Evolutionary conservation across 2,113 vertebrate genomes (phyloP), one percentile per base, ranked within the genome.

Genomic region (Equus przewalskii): DNA sequence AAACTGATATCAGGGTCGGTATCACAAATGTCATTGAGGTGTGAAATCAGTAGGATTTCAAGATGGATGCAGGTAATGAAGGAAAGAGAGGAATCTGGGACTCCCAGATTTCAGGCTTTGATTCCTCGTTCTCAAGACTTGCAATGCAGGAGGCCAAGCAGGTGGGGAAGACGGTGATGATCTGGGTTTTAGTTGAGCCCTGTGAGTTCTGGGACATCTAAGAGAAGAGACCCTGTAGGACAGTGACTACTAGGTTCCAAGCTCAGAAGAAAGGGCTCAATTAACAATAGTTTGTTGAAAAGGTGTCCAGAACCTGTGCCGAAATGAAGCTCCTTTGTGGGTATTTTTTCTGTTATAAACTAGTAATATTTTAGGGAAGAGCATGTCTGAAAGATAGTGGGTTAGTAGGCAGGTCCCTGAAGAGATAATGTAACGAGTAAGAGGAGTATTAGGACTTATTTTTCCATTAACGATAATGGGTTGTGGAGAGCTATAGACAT

Each of bases 391-490:
- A 94, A 92, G 49, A 84, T 46, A 46, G 15, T 1, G 2, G 90
- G 58, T 80, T 64, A 65, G 56, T 56, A 62, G 54, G 70, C 65
- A 91, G 41, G 44, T 46, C 84, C 46, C 84, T 65, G 88, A 84
- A 87, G 91, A 97, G 83, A 87, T 90, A 76, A 88, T 88, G n/a
- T 46, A 65, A 83, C 54, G 58, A 81, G 80, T 58, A 65, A 92
- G 41, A 91, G 60, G 30, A 60, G 81, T 58, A n/a, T 82, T 94
- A 84, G 24, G 92, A 62, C 80, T 92, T 91, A 73, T 78, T 96
- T 96, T 97, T 75, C 93, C 88, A 97, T 94, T 98, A 97, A 65
- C 84, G 72, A 14, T 94, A 92, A 97, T 88, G 54, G 80, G 26
- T 76, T 84, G n/a, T 19, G 41, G 84, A 94, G 75, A 94, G 91